Conservation (phyloP, 1,140 invertebrate species). For the Adoxophyes honmai region DNA sequence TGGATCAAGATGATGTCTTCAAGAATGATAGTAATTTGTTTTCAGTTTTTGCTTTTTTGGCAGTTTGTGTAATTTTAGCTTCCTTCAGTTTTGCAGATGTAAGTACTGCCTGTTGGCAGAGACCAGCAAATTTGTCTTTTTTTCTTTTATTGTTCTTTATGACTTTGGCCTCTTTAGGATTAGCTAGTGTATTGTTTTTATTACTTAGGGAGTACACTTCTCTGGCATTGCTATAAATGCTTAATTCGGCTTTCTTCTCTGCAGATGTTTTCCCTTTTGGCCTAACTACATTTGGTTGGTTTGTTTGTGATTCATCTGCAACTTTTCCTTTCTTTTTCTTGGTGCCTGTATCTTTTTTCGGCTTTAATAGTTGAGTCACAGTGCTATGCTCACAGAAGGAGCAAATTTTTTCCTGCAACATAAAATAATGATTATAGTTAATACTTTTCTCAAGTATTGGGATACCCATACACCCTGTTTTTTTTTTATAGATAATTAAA, state of each 20-base stretch:
- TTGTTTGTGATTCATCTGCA: slow-evolving; percentile 3
- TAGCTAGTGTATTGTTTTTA: slow-evolving; percentile 44
- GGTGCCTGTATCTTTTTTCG: slow-evolving; percentile 6
- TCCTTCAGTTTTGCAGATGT: slow-evolving; percentile 52
- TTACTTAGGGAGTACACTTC: slow-evolving; percentile 55
- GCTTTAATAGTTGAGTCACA: slow-evolving; percentile 29
- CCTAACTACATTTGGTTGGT: slow-evolving; percentile 13
- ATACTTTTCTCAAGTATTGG: too few species aligned
- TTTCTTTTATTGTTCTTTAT: slow-evolving; percentile 66
- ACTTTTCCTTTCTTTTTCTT: slow-evolving; percentile 18
- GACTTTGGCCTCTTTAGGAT: slow-evolving; percentile 35
- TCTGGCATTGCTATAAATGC: slow-evolving; percentile 52
- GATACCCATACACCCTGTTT: too few species aligned
- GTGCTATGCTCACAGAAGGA: slow-evolving; percentile 50
- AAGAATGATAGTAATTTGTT: neutral
- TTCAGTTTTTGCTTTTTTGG: slow-evolving; percentile 32
- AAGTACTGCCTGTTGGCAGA: slow-evolving; percentile 57
- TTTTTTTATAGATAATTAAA: too few species aligned
- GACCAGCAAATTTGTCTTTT: slow-evolving; percentile 65
- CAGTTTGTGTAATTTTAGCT: slow-evolving; percentile 40
- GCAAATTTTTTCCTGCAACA: slow-evolving; percentile 53
- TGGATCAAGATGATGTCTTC: slow-evolving; percentile 16
- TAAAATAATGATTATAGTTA: slow-evolving; percentile 24
- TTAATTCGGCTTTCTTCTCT: slow-evolving; percentile 23
- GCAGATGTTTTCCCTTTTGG: slow-evolving; percentile 21